phyloP scores from a whole-genome alignment of 2,113 vertebrate species.

The Lophochroa leadbeateri region DNA sequence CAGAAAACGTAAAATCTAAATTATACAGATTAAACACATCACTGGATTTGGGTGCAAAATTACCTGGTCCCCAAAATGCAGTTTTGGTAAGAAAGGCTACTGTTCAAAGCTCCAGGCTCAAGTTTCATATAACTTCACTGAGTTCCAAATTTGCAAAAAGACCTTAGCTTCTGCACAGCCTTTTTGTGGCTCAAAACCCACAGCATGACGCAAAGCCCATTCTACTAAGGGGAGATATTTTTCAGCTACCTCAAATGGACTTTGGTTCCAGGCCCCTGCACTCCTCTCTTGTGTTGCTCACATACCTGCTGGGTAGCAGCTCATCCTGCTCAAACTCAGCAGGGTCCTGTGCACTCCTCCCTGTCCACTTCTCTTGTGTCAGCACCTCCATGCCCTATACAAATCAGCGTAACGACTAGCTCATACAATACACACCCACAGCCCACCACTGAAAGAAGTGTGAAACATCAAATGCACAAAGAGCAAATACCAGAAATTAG shows the following conservation, averaged over 20 bases:
- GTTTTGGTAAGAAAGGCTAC: background rate
- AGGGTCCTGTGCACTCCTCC: background rate
- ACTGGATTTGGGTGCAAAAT: background rate
- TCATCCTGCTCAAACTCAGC: background rate
- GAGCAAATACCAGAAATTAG: background rate
- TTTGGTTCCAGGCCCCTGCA: background rate
- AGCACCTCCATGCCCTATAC: background rate
- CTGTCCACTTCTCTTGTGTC: background rate
- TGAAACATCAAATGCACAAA: background rate
- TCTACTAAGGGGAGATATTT: background rate
- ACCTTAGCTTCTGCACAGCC: background rate
- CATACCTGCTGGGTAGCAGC: background rate
- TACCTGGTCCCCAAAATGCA: background rate
- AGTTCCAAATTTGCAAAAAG: background rate
- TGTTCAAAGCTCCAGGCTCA: background rate
- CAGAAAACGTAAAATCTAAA: background rate
- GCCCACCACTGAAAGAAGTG: too few relatives aligned
- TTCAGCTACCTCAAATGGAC: background rate
- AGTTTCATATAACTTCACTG: background rate
- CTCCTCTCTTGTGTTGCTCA: rapidly evolving
- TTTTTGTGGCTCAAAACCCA: background rate
- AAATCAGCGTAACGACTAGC: background rate
- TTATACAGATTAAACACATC: background rate
- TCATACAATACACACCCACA: background rate
- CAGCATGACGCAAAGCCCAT: rapidly evolving